phyloP scores from a whole-genome alignment of 2,113 vertebrate genomes.

The Ammodytes dubius region DNA sequence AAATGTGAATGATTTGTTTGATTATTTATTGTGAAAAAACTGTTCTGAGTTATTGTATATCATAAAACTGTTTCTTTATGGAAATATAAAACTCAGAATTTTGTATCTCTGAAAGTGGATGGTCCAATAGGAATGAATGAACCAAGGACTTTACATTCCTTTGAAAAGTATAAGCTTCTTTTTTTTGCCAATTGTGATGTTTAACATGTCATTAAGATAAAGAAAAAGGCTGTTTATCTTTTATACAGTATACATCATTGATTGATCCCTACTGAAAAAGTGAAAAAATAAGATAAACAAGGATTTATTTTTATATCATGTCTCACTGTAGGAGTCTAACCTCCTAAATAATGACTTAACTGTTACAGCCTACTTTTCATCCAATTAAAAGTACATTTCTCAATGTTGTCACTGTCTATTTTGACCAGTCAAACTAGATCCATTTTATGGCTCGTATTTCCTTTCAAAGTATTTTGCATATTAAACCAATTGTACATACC shows the following conservation, averaged over 20 bases:
- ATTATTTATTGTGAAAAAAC: not conserved
- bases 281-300: not conserved
- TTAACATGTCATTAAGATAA: not conserved
- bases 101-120: not conserved
- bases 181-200: not conserved
- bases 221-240: slow-evolving; percentile 25
- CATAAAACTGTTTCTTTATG: no score
- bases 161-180: not conserved
- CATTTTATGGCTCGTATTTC: not conserved
- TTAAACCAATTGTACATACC: no score
- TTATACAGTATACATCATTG: slow-evolving; percentile 3
- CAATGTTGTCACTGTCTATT: not conserved
- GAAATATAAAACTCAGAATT: not conserved
- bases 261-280: not conserved
- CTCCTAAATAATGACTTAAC: not conserved
- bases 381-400: slow-evolving; percentile 44
- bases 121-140: not conserved
- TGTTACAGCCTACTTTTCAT: slow-evolving; percentile 11
- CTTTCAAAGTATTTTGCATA: no score
- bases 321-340: not conserved
- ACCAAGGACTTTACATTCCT: not conserved
- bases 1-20: not conserved
- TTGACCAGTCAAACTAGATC: not conserved
- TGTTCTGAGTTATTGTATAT: slow-evolving; percentile 5
- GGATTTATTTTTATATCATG: slow-evolving; percentile 65